A percentile compares a stretch with the other conserved stretches of the same genome.
These are phyloP conservation scores for Eudasyphora cyanicolor DNA, from an alignment of 2,888 invertebrate genomes.

Conservation along the genomic window DNA sequence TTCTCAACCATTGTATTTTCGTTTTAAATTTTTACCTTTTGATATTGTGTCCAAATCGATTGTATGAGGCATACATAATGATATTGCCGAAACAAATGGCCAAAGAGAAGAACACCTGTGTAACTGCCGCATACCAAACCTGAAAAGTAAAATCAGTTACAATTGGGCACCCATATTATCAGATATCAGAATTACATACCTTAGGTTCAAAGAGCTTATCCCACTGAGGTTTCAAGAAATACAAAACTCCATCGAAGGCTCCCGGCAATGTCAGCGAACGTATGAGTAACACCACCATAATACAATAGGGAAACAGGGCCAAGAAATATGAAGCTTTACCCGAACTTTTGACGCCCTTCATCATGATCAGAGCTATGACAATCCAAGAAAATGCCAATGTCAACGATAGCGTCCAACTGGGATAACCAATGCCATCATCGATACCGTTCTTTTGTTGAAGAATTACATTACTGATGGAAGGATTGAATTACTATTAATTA, in stretches of 20 bases:
- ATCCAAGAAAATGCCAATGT: slow-evolving; percentile 82
- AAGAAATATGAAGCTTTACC: slow-evolving; percentile 87
- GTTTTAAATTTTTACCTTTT: slow-evolving; percentile 79
- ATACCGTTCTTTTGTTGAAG: slow-evolving; percentile 81
- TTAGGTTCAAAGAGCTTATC: slow-evolving; percentile 78
- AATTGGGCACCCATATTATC: not conserved
- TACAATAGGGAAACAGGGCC: slow-evolving; percentile 85
- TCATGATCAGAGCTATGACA: slow-evolving; percentile 81
- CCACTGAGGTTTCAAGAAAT: slow-evolving; percentile 85
- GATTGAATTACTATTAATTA: not conserved
- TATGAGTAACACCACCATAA: slow-evolving; percentile 83
- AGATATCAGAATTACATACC: slow-evolving; percentile 54
- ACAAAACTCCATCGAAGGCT: slow-evolving; percentile 83
- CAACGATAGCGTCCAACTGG: slow-evolving; percentile 81
- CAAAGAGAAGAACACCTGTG: slow-evolving; percentile 84
- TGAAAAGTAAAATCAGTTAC: slow-evolving; percentile 64
- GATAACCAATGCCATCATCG: slow-evolving; percentile 82
- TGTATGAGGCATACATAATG: slow-evolving; percentile 84
- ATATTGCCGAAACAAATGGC: slow-evolving; percentile 84
- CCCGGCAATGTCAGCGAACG: slow-evolving; percentile 83
- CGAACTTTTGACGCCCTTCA: slow-evolving; percentile 82
- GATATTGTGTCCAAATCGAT: slow-evolving; percentile 83
- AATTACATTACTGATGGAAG: slow-evolving; percentile 80
- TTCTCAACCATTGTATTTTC: too few relatives aligned
- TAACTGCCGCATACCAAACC: slow-evolving; percentile 85